Evolutionary conservation across 2,888 invertebrate species (phyloP).

Genomic region (Gonocerus acuteangulatus): DNA sequence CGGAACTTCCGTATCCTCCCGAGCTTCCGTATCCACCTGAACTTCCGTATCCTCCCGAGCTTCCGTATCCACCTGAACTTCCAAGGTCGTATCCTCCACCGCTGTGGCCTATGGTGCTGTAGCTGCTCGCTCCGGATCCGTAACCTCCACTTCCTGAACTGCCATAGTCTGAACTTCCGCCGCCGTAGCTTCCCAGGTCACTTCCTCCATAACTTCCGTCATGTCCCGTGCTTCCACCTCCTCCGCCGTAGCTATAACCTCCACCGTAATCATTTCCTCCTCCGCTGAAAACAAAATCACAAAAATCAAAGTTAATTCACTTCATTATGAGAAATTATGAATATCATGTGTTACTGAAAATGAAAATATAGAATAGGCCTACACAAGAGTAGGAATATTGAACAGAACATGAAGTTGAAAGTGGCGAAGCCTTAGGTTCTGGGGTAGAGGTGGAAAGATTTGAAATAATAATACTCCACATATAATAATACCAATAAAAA

Average conservation of each 20-base stretch:
- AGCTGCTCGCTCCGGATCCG: background rate
- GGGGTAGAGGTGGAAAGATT: too few relatives aligned
- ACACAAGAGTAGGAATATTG: too few relatives aligned
- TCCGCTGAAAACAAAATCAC: background rate
- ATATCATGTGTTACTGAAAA: background rate
- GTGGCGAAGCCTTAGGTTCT: too few relatives aligned
- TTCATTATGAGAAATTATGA: background rate
- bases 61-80: background rate
- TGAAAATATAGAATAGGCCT: background rate
- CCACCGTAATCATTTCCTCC: conserved; percentile 18
- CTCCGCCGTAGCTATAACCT: conserved; percentile 1
- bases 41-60: background rate
- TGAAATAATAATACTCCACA: too few relatives aligned
- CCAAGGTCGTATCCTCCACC: background rate
- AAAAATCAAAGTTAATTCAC: background rate
- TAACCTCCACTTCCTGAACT: background rate
- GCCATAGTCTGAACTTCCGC: conserved; percentile 16
- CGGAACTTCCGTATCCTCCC: background rate
- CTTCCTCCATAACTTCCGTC: conserved; percentile 6
- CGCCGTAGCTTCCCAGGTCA: conserved; percentile 1
- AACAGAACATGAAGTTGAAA: too few relatives aligned
- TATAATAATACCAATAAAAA: too few relatives aligned
- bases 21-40: background rate
- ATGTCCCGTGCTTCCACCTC: conserved; percentile 3
- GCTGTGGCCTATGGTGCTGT: background rate